Evolutionary conservation across 2,113 vertebrate genomes (phyloP).

Genomic region (Polyodon spathula): DNA sequence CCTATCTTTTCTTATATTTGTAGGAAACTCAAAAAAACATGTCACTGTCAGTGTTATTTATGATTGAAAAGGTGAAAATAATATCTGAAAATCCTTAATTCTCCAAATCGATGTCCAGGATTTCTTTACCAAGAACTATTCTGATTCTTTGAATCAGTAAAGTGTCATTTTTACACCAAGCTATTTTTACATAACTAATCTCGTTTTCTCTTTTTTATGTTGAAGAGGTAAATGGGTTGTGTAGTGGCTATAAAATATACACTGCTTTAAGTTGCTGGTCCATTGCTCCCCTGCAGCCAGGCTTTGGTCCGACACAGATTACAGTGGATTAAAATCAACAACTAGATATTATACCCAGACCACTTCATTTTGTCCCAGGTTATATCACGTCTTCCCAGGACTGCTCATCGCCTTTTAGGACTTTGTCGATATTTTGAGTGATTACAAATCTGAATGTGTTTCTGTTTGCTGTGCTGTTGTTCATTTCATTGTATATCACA

Average conservation of each 20-base stretch:
- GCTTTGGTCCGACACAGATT: not conserved
- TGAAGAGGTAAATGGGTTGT: constrained; percentile 2
- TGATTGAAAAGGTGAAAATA: not conserved
- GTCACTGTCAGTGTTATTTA: not conserved
- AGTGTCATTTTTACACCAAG: not conserved
- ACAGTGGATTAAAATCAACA: not conserved
- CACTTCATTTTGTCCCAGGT: not conserved
- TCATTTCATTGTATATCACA: too few relatives aligned
- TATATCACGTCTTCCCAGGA: not conserved
- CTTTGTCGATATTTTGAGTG: too few relatives aligned
- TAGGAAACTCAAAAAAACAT: not conserved
- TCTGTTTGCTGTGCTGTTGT: too few relatives aligned
- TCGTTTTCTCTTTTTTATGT: not conserved
- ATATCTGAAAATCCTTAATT: not conserved
- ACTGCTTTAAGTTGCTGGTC: not conserved
- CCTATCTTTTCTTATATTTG: not conserved
- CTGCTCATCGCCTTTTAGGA: too few relatives aligned
- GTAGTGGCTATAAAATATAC: not conserved
- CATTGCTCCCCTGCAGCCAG: not conserved
- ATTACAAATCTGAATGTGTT: too few relatives aligned
- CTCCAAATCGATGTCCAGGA: not conserved
- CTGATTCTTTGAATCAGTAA: not conserved
- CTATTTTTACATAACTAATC: not conserved
- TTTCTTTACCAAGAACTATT: not conserved
- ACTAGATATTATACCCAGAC: not conserved